These are phyloP conservation scores for Condylura cristata DNA, from an alignment of 2,113 vertebrate genomes.

Conservation along the genomic window DNA sequence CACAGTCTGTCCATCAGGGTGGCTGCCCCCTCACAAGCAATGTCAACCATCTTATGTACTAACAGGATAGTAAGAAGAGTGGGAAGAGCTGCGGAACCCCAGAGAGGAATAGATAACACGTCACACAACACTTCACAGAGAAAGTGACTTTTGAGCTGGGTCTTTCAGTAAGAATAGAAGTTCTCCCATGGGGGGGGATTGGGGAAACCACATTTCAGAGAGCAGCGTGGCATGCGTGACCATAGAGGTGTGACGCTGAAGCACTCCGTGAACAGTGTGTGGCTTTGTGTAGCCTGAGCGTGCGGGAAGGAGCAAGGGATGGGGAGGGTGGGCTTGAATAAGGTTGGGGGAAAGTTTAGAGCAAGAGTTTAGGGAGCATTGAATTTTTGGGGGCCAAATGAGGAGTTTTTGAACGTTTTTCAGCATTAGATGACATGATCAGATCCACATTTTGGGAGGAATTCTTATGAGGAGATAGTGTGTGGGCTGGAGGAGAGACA, in stretches of 20 bases:
- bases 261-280: background rate
- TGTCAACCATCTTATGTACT: accelerated
- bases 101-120: too few species aligned
- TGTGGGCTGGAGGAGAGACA: background rate
- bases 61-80: background rate
- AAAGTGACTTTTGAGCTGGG: background rate
- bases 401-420: background rate
- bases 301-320: too few species aligned
- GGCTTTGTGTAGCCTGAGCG: background rate
- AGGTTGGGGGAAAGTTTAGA: background rate
- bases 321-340: background rate
- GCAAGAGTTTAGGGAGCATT: background rate
- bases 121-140: background rate
- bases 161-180: background rate
- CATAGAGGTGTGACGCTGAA: background rate
- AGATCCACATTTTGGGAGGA: background rate
- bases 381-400: background rate
- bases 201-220: background rate
- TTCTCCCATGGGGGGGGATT: background rate
- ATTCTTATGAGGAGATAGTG: background rate
- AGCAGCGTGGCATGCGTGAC: background rate
- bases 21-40: background rate
- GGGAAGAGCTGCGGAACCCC: too few species aligned
- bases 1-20: background rate
- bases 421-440: background rate